A percentile compares a stretch with the other conserved stretches of the same genome.
Conservation (phyloP, 1,140 invertebrate species). For the Wiebesia pumilae region DNA sequence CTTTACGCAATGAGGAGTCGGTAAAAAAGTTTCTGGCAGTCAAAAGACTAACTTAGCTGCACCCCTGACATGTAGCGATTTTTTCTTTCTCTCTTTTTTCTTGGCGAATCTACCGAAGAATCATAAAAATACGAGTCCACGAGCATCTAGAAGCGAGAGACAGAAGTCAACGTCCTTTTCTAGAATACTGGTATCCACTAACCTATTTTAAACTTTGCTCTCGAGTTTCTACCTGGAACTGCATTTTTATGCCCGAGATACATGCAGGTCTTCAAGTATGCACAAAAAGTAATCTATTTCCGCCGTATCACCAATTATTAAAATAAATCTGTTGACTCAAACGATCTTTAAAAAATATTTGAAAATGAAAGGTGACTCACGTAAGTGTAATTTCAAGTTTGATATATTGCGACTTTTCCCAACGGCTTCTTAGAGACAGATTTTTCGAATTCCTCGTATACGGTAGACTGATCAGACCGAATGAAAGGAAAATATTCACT, state of each 20-base stretch:
- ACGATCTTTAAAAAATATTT: not conserved
- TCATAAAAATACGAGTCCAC: conserved; percentile 25
- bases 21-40: conserved; percentile 51
- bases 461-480: not conserved
- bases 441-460: not conserved
- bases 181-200: not conserved
- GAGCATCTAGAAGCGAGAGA: not conserved
- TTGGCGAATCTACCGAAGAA: not conserved
- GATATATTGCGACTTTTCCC: not conserved
- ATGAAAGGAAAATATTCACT: not conserved
- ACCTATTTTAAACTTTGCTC: conserved; percentile 14
- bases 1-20: conserved; percentile 33
- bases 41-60: conserved; percentile 50
- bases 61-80: not conserved
- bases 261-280: too few species aligned
- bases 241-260: not conserved
- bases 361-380: not conserved
- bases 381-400: not conserved
- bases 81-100: not conserved
- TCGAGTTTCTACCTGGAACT: not conserved
- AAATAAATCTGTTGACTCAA: not conserved
- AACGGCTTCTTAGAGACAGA: not conserved
- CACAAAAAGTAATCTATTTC: not conserved
- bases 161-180: not conserved
- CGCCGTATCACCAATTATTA: not conserved